phyloP scores from a whole-genome alignment of 1,140 invertebrate species.

The Dryas iulia region DNA sequence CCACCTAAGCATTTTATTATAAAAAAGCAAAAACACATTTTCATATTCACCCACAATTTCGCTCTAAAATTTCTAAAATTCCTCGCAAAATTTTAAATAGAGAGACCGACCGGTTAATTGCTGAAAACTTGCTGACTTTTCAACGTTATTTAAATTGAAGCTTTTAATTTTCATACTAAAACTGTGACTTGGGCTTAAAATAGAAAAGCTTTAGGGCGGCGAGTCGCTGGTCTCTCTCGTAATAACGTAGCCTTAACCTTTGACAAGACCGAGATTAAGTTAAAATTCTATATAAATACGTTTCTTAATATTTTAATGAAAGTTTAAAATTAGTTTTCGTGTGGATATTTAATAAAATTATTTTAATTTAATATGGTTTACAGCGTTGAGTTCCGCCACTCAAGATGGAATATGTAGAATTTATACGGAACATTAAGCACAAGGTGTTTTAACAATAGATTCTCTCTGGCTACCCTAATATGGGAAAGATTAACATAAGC shows the following conservation, averaged over 20 bases:
- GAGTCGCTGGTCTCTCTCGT: background rate
- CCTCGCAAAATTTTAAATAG: background rate
- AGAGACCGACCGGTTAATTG: background rate
- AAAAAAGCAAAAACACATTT: background rate
- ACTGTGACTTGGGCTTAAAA: background rate
- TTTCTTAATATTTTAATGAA: background rate
- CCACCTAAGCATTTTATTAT: background rate
- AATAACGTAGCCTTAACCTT: background rate
- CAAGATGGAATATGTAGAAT: too few species aligned
- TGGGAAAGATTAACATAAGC: too few species aligned
- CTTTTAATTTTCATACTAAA: background rate
- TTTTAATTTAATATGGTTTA: too few species aligned
- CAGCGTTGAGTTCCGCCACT: too few species aligned
- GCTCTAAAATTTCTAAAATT: background rate
- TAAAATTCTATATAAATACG: background rate
- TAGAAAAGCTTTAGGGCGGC: background rate
- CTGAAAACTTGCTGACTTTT: background rate
- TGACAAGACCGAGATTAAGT: background rate
- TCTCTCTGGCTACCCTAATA: too few species aligned
- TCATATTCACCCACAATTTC: background rate
- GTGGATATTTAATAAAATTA: too few species aligned
- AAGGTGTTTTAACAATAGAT: too few species aligned
- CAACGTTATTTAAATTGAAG: background rate
- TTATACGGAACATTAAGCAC: too few species aligned
- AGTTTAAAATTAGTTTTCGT: too few species aligned